Base-by-base conservation (phyloP, 1,140 invertebrate species). In the Reticulitermes speratus region DNA sequence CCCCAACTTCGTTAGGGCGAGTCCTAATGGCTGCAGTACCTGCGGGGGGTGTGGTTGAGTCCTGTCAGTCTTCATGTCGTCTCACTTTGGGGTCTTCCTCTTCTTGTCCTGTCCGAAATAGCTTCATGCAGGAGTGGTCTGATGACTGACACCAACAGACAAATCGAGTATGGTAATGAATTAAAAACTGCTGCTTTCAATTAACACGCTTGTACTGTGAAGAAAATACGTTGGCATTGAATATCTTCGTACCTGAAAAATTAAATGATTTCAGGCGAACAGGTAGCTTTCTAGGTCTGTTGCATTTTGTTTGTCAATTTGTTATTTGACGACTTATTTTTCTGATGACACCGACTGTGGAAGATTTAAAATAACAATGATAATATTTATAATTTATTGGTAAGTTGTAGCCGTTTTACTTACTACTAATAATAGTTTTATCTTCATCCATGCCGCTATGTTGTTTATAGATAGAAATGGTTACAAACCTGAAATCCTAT, bases 1-100 rank as follows among this genome's bases (percentile, higher is more conserved):
- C 65, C 5, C 0, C 52, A 55, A 25, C n/a, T 75, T 30, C n/a
- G 65, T 30, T 30, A n/a, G 65, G 25, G n/a, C 25, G 7, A 75
- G 65, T 30, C n/a, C 25, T 75, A 75, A 75, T 75, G 65, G n/a
- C 65, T 75, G 65, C 65, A 75, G n/a, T 75, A 75, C 65, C 65
- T 75, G n/a, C 65, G 30, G 65, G 65, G 65, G 65, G 65, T 75
- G 65, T 75, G 65, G 65, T 30, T 75, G n/a, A 25, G 65, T 75
- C 65, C 65, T 75, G 65, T 75, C 65, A 75, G n/a, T 75, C 25
- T 75, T 8, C 1, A 2, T 25, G 25, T 75, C n/a, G 3, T 75
- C 65, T 75, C 65, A 30, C n/a, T 30, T 75, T 75, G 65, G 65
- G 25, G 65, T 30, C 65, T 30, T 75, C 65, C n/a, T 75, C 65